Evolutionary conservation across 1,140 invertebrate genomes (phyloP).

Genomic region (Drosophila kurseongensis): DNA sequence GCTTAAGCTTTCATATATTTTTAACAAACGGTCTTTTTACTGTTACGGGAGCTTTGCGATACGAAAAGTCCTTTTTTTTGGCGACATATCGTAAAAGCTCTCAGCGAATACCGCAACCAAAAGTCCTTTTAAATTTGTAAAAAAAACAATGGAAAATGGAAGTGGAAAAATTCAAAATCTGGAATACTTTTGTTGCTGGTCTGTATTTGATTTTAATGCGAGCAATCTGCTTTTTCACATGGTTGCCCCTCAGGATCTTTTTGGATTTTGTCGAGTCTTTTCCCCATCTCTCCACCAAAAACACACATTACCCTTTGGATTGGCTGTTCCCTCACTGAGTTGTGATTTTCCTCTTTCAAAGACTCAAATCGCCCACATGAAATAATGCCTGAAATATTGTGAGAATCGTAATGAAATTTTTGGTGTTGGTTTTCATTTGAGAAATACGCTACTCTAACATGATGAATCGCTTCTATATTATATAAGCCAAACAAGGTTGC

Average conservation of each 20-base stretch:
- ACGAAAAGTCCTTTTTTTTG: constrained; percentile 20
- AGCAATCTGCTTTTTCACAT: constrained; percentile 15
- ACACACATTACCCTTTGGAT: constrained; percentile 29
- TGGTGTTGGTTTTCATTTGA: constrained; percentile 72
- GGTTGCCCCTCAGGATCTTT: constrained; percentile 6
- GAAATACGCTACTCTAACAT: constrained; percentile 24
- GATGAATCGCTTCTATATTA: constrained; percentile 7
- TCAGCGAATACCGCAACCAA: constrained; percentile 14
- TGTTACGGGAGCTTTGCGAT: constrained; percentile 27
- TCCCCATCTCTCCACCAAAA: constrained; percentile 15
- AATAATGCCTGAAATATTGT: constrained; percentile 28
- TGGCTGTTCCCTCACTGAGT: constrained; percentile 13
- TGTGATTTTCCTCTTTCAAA: constrained; percentile 11
- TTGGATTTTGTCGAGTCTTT: constrained; percentile 33
- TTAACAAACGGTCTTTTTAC: constrained; percentile 42
- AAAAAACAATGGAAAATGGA: constrained; percentile 20
- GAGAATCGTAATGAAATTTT: constrained; percentile 55
- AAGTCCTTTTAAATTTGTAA: neutral
- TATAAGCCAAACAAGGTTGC: constrained; percentile 56
- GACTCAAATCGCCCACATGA: constrained; percentile 14
- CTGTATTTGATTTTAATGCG: constrained; percentile 28
- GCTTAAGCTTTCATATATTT: constrained; percentile 43
- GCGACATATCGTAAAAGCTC: constrained; percentile 50
- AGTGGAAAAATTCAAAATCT: constrained; percentile 19
- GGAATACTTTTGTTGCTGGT: constrained; percentile 29